Evolutionary conservation across 2,797 vertebrate genomes (phyloP).

Genomic region (Myoxocephalus aenaeus): DNA sequence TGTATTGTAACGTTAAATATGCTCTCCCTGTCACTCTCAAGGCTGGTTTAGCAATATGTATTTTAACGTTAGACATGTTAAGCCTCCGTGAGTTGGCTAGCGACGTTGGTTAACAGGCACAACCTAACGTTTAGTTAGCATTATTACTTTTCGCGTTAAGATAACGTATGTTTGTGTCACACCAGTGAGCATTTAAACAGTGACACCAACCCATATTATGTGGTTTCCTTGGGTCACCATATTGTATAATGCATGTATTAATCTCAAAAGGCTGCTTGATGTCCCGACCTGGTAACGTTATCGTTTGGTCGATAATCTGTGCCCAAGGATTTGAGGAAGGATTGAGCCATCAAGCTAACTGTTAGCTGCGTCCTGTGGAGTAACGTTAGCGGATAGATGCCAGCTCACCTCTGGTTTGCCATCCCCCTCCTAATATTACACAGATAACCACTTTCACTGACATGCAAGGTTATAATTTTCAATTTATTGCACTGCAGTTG

Average conservation of each 20-base stretch:
- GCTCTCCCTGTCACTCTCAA: neutral
- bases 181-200: neutral
- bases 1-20: neutral
- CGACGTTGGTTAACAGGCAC: constrained; percentile 33
- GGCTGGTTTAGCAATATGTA: neutral
- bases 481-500: neutral
- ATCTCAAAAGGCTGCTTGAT: constrained; percentile 44
- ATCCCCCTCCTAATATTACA: neutral
- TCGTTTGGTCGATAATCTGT: constrained; percentile 27
- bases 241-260: constrained; percentile 29
- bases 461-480: neutral
- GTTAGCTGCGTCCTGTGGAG: constrained; percentile 37
- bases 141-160: neutral
- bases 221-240: neutral
- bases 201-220: too few species aligned
- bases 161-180: neutral
- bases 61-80: constrained; percentile 3
- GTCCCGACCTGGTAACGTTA: constrained; percentile 43
- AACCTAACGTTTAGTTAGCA: constrained; percentile 16
- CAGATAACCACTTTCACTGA: neutral
- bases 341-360: constrained; percentile 35
- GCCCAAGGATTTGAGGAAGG: constrained; percentile 61
- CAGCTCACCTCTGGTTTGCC: constrained; percentile 57
- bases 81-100: constrained; percentile 35
- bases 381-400: constrained; percentile 39